Evolutionary conservation across 2,888 invertebrate species (phyloP).

Genomic region (Trichacis sp.): DNA sequence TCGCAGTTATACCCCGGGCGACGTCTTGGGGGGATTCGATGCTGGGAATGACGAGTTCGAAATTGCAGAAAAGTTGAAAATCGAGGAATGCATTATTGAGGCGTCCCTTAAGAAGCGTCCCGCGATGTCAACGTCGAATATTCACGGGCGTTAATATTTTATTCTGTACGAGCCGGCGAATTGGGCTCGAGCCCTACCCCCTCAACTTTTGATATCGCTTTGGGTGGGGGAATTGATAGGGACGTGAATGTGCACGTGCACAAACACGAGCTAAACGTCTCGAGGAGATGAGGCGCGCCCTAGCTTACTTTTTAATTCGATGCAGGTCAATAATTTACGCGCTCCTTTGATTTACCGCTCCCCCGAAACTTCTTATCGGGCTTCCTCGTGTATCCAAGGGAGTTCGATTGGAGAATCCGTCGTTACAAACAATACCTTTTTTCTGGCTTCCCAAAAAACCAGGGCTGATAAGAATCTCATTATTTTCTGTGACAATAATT

Average conservation of each 20-base stretch:
- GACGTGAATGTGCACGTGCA: conserved; percentile 44
- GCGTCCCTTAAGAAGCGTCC: conserved; percentile 39
- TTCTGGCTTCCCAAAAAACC: conserved; percentile 18
- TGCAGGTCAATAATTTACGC: conserved; percentile 60
- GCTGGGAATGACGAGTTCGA: conserved; percentile 45
- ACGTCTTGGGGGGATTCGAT: conserved; percentile 10
- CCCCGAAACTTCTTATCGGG: conserved; percentile 39
- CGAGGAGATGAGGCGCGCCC: conserved; percentile 37
- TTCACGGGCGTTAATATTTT: conserved; percentile 52
- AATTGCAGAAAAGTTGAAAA: conserved; percentile 58
- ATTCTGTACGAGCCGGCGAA: conserved; percentile 44
- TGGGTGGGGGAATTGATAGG: conserved; percentile 54
- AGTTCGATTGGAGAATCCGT: conserved; percentile 36
- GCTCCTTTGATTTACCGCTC: conserved; percentile 55
- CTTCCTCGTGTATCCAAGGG: conserved; percentile 39
- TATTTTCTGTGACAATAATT: too few relatives aligned
- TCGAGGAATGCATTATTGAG: conserved; percentile 62
- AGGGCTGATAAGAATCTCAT: conserved; percentile 25
- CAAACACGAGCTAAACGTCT: conserved; percentile 38
- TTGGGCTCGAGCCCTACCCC: conserved; percentile 37
- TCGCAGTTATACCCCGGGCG: conserved; percentile 31
- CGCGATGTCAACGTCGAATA: conserved; percentile 49
- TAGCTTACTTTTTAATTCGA: conserved; percentile 60
- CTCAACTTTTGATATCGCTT: conserved; percentile 50
- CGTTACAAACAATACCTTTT: conserved; percentile 7